Percentiles rank a stretch among this genome's conserved stretches.
Evolutionary conservation across 2,113 vertebrate genomes (phyloP).

Genomic region (Coptodon bakossiorum): DNA sequence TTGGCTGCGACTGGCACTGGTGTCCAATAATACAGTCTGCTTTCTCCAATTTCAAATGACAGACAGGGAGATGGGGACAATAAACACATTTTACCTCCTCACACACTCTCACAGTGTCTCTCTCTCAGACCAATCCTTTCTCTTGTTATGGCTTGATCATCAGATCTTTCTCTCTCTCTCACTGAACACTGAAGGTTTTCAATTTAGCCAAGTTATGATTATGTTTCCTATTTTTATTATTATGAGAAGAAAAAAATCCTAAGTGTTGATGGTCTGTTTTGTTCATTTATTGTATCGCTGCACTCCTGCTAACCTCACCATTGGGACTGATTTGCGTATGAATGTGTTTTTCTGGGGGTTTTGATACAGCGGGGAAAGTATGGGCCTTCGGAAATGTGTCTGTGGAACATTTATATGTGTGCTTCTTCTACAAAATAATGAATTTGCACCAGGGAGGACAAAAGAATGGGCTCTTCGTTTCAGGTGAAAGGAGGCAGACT

Average conservation of each 20-base stretch:
- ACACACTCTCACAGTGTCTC: neutral
- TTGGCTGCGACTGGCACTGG: conserved; percentile 34
- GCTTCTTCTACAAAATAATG: conserved; percentile 21
- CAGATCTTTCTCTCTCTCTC: conserved; percentile 10
- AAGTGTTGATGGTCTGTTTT: conserved; percentile 23
- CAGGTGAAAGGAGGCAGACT: neutral
- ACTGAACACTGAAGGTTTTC: conserved; percentile 23
- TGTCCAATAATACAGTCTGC: conserved; percentile 54
- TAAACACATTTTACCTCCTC: conserved; percentile 37
- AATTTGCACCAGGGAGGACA: neutral
- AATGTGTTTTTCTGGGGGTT: conserved; percentile 1
- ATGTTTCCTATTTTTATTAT: conserved; percentile 30
- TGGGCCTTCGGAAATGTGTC: conserved; percentile 1
- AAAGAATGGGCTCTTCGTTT: neutral
- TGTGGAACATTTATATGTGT: neutral
- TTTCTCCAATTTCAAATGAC: conserved; percentile 58
- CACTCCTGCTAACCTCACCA: conserved; percentile 10
- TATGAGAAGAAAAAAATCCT: neutral
- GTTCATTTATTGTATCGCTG: conserved; percentile 20
- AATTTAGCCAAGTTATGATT: conserved; percentile 36
- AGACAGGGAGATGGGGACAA: conserved; percentile 40
- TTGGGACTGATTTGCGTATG: conserved; percentile 21
- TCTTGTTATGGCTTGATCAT: conserved; percentile 35
- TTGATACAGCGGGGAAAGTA: neutral
- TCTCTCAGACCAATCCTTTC: neutral